phyloP scores from a whole-genome alignment of 2,113 vertebrate species.

The Centrocercus urophasianus region DNA sequence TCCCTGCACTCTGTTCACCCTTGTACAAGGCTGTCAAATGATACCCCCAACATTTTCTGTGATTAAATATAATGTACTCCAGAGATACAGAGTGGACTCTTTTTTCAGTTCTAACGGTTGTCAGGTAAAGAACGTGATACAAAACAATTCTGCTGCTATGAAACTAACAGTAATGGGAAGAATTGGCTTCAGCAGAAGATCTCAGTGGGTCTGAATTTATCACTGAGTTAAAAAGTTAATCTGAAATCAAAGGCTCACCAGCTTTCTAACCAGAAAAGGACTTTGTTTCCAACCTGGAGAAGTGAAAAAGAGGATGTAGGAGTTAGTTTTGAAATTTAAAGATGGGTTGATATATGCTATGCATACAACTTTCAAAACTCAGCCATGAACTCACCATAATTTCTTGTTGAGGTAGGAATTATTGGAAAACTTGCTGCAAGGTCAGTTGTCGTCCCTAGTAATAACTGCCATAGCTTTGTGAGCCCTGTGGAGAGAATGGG shows the following conservation, averaged over 20 bases:
- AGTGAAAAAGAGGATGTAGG: background rate
- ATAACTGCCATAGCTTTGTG: background rate
- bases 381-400: constrained; percentile 20
- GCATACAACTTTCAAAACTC: background rate
- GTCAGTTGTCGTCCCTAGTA: background rate
- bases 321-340: background rate
- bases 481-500: constrained; percentile 42
- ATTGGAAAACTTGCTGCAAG: background rate
- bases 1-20: rapidly evolving
- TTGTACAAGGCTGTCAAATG: background rate
- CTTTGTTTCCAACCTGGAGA: background rate
- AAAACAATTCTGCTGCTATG: background rate
- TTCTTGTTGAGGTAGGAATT: background rate
- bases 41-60: background rate
- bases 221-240: background rate
- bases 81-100: background rate
- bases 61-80: background rate
- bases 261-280: background rate
- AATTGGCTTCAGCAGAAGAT: background rate
- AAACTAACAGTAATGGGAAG: background rate
- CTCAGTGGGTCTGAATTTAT: background rate
- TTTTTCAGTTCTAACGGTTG: background rate
- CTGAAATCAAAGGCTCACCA: constrained; percentile 18
- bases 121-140: background rate
- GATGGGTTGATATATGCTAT: background rate